Evolutionary conservation across 2,113 vertebrate species (phyloP), one percentile per base, ranked within the genome.

Genomic region (Epinephelus fuscoguttatus): DNA sequence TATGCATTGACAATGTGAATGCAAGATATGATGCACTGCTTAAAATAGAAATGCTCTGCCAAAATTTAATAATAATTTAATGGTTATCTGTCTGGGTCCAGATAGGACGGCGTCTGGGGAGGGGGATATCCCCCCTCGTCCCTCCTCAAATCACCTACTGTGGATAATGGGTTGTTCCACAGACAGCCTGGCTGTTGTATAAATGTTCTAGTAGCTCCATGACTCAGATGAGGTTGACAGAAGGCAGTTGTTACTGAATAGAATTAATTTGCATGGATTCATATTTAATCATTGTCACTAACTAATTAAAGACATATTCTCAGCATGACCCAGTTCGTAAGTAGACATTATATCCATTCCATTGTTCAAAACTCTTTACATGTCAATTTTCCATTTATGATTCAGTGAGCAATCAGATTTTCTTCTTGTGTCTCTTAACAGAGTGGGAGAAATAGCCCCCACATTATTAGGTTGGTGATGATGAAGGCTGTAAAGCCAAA

Each of bases 211-310:
- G 14, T 69, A 56, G 33, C 30, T 60, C 60, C 64, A 9, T 79
- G 85, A 84, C 52, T 83, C 70, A 80, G 23, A 84, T 7, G 33
- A 71, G 27, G 55, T 33, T 56, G 69, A 78, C 57, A 56, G 47
- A 40, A 64, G 45, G 63, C 49, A 80, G 45, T 57, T 23, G 30
- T 72, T 45, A 52, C 68, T 79, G 68, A 84, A 75, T 53, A 83
- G 23, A 63, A 77, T 60, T 67, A 5, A 80, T 78, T 82, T 66
- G 25, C 61, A 76, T 69, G 33, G 9, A 68, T 78, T 71, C 40
- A 62, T 63, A 68, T 80, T 68, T 67, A 30, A 57, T 75, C 61
- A 33, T 18, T 47, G 60, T 27, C 45, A 42, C 4, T 37, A 25
- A 42, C 53, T 74, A 70, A 64, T 76, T 62, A 70, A 75, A 73